Evolutionary conservation across 2,113 vertebrate genomes (phyloP).

Genomic region (Zootoca vivipara): DNA sequence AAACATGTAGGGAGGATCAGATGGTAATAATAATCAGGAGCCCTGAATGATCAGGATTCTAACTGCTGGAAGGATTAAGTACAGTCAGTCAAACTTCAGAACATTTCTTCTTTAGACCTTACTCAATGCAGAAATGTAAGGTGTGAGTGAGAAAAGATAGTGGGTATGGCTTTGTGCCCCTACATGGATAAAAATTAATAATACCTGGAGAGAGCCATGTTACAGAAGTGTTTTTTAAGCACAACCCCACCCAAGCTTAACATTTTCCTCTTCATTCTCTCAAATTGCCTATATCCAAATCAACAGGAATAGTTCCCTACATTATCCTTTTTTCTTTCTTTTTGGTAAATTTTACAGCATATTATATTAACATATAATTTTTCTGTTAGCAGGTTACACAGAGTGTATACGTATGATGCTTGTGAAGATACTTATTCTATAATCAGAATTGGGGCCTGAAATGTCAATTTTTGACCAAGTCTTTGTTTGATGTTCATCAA

Average conservation of each 20-base stretch:
- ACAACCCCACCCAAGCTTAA: background rate
- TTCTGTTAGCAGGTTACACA: background rate
- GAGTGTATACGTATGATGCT: constrained; percentile 18
- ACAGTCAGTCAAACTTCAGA: no score
- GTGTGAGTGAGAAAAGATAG: no score
- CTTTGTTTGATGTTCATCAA: constrained; percentile 46
- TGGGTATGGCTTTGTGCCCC: no score
- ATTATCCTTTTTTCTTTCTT: background rate
- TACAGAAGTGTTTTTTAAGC: background rate
- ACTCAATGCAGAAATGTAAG: no score
- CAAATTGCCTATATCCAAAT: background rate
- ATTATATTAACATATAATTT: background rate
- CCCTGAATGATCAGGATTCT: background rate
- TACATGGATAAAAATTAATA: no score
- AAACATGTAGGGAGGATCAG: background rate
- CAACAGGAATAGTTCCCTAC: background rate
- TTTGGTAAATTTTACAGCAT: rapidly evolving
- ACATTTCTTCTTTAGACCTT: no score
- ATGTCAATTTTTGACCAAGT: constrained; percentile 27
- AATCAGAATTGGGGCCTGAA: background rate
- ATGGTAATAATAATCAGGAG: background rate
- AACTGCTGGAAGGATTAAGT: background rate
- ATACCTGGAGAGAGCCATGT: no score
- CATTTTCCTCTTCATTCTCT: background rate
- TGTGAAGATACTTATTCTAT: background rate